These are phyloP conservation scores for Epinotia brunnichana DNA, from an alignment of 2,888 invertebrate genomes.

Conservation along the genomic window DNA sequence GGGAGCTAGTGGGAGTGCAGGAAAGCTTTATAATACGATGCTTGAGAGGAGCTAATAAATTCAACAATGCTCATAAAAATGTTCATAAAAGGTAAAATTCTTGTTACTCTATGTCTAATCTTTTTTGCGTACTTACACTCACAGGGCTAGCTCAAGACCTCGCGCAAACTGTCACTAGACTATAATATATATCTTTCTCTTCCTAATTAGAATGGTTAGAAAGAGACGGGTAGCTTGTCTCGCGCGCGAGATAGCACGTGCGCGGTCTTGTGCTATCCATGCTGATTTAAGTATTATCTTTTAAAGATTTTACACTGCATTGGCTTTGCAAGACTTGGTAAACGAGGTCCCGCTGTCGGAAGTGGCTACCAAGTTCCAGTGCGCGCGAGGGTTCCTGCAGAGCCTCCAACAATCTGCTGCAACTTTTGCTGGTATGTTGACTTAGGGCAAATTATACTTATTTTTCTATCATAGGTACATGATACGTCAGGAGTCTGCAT, in stretches of 20 bases:
- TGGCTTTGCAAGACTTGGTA: conserved; percentile 96
- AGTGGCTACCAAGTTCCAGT: conserved; percentile 93
- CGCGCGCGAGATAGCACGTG: too few species aligned
- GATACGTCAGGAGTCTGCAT: too few species aligned
- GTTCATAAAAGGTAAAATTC: conserved; percentile 85
- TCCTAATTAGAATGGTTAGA: too few species aligned
- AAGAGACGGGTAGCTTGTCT: too few species aligned
- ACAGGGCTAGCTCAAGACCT: too few species aligned
- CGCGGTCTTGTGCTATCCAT: conserved; percentile 4
- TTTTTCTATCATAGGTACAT: too few species aligned
- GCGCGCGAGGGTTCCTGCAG: conserved; percentile 95
- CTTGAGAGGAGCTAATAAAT: conserved; percentile 86
- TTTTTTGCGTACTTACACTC: too few species aligned
- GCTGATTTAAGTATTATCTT: conserved; percentile 38
- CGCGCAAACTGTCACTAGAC: too few species aligned
- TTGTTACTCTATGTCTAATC: neutral
- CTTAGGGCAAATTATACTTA: too few species aligned
- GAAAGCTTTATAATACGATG: conserved; percentile 93
- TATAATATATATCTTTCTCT: too few species aligned
- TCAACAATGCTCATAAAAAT: conserved; percentile 82
- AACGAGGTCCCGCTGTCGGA: conserved; percentile 92
- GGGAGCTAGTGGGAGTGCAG: conserved; percentile 93
- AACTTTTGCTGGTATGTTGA: conserved; percentile 98
- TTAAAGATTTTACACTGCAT: conserved; percentile 92
- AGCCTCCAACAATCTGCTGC: conserved; percentile 97